phyloP scores from a whole-genome alignment of 2,888 invertebrate genomes.

The Griposia aprilina region DNA sequence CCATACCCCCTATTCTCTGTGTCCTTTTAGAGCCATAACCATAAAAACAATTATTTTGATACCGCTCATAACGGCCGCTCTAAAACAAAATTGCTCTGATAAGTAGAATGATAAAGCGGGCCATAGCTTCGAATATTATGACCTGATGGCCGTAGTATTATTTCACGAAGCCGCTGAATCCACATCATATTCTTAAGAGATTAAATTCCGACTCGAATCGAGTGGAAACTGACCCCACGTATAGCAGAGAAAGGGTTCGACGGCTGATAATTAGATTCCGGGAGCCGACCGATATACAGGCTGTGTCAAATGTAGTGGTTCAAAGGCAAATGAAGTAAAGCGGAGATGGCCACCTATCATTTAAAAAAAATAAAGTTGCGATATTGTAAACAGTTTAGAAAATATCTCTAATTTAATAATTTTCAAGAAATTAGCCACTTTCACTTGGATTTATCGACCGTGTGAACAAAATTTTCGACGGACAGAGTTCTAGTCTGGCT shows the following conservation, averaged over 20 bases:
- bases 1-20: slow-evolving; percentile 34
- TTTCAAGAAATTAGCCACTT: no score
- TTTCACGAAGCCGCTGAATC: slow-evolving; percentile 36
- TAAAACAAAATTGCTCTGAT: slow-evolving; percentile 59
- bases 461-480: no score
- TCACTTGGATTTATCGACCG: no score
- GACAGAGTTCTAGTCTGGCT: no score
- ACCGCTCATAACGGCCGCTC: slow-evolving; percentile 55
- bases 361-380: no score
- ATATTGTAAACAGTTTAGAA: no score
- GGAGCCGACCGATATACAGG: not conserved
- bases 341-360: no score
- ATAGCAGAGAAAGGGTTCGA: slow-evolving; percentile 30
- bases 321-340: no score
- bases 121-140: slow-evolving; percentile 36
- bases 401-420: no score
- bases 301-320: no score
- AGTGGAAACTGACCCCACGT: slow-evolving; percentile 42
- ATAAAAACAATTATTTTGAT: slow-evolving; percentile 62
- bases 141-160: slow-evolving; percentile 39
- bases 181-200: slow-evolving; percentile 41
- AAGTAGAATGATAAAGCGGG: slow-evolving; percentile 50
- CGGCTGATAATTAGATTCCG: slow-evolving; percentile 39
- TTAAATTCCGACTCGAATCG: slow-evolving; percentile 38
- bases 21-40: slow-evolving; percentile 55